phyloP scores from a whole-genome alignment of 2,113 vertebrate species.

The Narcine bancroftii region DNA sequence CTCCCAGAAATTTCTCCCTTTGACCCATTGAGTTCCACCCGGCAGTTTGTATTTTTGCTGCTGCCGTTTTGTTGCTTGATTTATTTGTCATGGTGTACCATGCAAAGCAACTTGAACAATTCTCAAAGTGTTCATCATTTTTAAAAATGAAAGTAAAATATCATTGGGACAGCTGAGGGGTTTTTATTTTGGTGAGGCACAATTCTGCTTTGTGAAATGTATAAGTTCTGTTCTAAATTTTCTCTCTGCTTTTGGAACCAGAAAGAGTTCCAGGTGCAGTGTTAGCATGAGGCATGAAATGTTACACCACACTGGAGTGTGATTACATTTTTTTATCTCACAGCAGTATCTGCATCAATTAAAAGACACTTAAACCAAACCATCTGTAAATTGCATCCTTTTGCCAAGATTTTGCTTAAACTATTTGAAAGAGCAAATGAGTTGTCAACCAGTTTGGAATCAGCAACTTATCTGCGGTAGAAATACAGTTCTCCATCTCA shows the following conservation, averaged over 20 bases:
- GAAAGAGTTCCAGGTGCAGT: constrained; percentile 17
- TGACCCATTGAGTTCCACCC: no score
- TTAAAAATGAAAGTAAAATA: not conserved
- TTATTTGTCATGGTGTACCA: not conserved
- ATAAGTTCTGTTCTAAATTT: not conserved
- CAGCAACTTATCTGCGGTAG: not conserved
- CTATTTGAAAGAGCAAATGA: not conserved
- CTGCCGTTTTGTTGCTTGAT: not conserved
- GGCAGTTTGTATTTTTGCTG: not conserved
- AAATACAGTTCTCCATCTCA: not conserved
- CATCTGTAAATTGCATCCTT: constrained; percentile 8
- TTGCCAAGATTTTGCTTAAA: constrained; percentile 8
- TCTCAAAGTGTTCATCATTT: not conserved
- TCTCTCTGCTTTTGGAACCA: not conserved
- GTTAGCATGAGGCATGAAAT: constrained; percentile 24
- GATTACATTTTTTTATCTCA: constrained; percentile 24
- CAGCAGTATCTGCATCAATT: not conserved
- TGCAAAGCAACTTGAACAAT: not conserved
- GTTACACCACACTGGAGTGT: constrained; percentile 27
- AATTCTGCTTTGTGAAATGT: not conserved
- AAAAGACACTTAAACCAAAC: not conserved
- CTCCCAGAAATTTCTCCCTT: no score
- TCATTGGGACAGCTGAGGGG: not conserved
- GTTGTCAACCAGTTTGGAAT: not conserved
- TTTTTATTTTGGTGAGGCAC: constrained; percentile 10